These are phyloP conservation scores for Pseudomyrmex concolor DNA, from an alignment of 1,140 invertebrate species.

Conservation along the genomic window DNA sequence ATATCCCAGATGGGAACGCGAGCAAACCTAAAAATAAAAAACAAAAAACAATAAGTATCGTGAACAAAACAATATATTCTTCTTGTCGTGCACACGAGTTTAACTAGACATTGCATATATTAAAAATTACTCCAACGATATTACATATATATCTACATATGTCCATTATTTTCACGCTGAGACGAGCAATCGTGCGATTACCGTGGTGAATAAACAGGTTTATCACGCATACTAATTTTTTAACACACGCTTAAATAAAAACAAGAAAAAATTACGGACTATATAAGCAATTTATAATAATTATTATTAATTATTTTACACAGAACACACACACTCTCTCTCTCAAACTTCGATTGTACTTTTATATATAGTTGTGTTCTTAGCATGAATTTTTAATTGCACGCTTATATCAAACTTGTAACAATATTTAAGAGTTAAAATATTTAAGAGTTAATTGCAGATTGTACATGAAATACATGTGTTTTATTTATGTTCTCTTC, in stretches of 20 bases:
- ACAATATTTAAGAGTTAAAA: slow-evolving; percentile 11
- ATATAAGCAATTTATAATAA: background rate
- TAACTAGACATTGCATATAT: background rate
- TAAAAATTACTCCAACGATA: slow-evolving; percentile 8
- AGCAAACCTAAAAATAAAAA: slow-evolving; percentile 7
- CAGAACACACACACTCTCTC: no score
- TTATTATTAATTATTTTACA: background rate
- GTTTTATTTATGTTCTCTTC: slow-evolving; percentile 30
- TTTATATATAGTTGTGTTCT: background rate
- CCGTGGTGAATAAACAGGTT: slow-evolving; percentile 20
- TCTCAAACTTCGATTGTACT: background rate
- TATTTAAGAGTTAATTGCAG: slow-evolving; percentile 19
- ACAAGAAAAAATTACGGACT: background rate
- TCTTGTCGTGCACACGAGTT: background rate
- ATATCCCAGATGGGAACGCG: slow-evolving; percentile 1
- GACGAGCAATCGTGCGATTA: slow-evolving; percentile 27
- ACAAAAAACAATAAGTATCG: background rate
- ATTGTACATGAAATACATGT: background rate
- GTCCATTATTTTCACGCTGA: slow-evolving; percentile 25
- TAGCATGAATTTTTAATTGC: background rate
- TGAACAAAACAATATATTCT: slow-evolving; percentile 44
- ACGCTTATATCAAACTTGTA: background rate
- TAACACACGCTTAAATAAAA: background rate
- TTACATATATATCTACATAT: slow-evolving; percentile 7
- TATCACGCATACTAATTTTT: background rate